Evolutionary conservation across 64 coral and sea anemone genomes (phyloP).

Genomic region (Trachythela sp.): DNA sequence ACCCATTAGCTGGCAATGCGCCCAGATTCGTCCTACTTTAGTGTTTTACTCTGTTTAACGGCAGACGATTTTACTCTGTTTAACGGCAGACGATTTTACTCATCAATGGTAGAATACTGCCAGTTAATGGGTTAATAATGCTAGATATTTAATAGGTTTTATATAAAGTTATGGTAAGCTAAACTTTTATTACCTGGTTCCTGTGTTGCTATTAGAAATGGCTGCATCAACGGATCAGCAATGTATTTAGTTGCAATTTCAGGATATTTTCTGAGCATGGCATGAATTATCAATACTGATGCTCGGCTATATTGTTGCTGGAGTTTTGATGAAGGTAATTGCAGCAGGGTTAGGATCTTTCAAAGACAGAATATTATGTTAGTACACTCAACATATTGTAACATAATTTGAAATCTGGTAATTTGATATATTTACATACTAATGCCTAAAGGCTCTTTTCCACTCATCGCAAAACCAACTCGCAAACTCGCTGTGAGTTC

Average conservation of each 20-base stretch:
- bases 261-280: constrained; percentile 67
- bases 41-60: too few species aligned
- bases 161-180: not conserved
- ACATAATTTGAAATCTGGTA: too few species aligned
- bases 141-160: not conserved
- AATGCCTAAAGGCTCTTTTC: too few species aligned
- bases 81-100: too few species aligned
- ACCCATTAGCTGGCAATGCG: too few species aligned
- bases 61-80: too few species aligned
- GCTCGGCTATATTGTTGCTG: constrained; percentile 59
- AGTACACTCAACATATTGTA: not conserved
- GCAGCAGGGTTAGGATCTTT: constrained; percentile 58
- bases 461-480: too few species aligned
- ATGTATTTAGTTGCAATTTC: constrained; percentile 61
- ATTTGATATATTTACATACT: too few species aligned
- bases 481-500: too few species aligned
- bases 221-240: constrained; percentile 49
- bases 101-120: too few species aligned
- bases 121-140: too few species aligned
- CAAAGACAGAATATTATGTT: not conserved
- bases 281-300: constrained; percentile 44
- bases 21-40: too few species aligned
- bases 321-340: constrained; percentile 40
- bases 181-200: not conserved
- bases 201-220: constrained; percentile 49